Conservation (phyloP, 2,888 invertebrate species). For the Heliconius cydno region DNA sequence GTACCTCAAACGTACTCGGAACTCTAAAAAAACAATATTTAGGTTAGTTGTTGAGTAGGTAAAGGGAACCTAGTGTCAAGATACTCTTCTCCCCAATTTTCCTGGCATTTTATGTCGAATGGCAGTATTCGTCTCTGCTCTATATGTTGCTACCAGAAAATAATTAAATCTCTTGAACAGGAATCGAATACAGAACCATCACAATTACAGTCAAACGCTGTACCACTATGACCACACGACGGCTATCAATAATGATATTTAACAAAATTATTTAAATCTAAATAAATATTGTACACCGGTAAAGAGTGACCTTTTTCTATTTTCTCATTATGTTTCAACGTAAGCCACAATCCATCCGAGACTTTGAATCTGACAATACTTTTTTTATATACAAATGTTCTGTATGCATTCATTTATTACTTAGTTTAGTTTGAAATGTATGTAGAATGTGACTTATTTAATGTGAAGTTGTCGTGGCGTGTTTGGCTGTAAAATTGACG, state of each 20-base stretch:
- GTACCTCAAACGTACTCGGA: too few relatives aligned
- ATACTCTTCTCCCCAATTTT: too few relatives aligned
- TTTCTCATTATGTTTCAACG: constrained; percentile 8
- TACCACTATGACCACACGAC: background rate
- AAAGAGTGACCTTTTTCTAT: background rate
- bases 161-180: too few relatives aligned
- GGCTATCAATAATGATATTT: background rate
- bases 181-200: too few relatives aligned
- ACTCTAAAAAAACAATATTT: too few relatives aligned
- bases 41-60: too few relatives aligned
- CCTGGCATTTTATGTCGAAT: too few relatives aligned
- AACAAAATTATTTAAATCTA: background rate
- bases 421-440: constrained; percentile 1
- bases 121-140: too few relatives aligned
- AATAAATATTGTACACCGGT: background rate
- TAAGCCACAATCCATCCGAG: constrained; percentile 18
- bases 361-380: constrained; percentile 6
- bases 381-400: constrained; percentile 5
- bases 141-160: too few relatives aligned
- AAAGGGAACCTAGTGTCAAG: too few relatives aligned
- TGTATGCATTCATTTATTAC: constrained; percentile 3
- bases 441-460: background rate
- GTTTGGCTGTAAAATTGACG: background rate
- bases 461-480: background rate
- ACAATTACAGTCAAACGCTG: background rate